A percentile compares a stretch with the other conserved stretches of the same genome.
These are phyloP conservation scores for Tetragnatha versicolor DNA, from an alignment of 1,140 invertebrate genomes.

Conservation along the genomic window DNA sequence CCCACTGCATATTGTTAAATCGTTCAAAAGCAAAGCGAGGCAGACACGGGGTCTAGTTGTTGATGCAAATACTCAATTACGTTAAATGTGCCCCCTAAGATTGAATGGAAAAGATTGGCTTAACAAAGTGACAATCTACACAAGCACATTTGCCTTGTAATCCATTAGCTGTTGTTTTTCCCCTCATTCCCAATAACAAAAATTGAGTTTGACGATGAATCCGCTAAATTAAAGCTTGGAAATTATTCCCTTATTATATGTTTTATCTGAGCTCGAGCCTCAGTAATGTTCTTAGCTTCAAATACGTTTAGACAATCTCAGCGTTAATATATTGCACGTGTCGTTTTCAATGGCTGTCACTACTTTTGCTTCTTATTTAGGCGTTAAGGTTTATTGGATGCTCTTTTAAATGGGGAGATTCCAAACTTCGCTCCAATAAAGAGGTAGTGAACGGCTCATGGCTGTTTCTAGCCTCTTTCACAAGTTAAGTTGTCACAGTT, in stretches of 20 bases:
- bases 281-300: no score
- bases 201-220: constrained; percentile 8
- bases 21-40: constrained; percentile 15
- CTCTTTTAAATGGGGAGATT: no score
- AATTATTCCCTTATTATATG: neutral
- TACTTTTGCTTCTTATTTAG: no score
- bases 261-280: no score
- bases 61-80: constrained; percentile 32
- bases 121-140: constrained; percentile 36
- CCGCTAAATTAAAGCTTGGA: constrained; percentile 22
- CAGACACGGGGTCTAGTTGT: constrained; percentile 5
- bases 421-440: no score
- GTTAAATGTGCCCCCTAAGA: constrained; percentile 14
- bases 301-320: no score
- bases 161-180: constrained; percentile 29
- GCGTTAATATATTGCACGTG: no score
- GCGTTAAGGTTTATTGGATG: no score
- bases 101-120: constrained; percentile 26
- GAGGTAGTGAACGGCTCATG: no score
- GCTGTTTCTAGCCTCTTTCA: no score
- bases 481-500: no score
- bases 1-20: constrained; percentile 24
- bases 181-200: neutral
- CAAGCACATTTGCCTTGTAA: constrained; percentile 23
- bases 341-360: no score